Evolutionary conservation across 2,797 vertebrate species (phyloP), one percentile per base, ranked within the genome.

Genomic region (Oreortyx pictus): DNA sequence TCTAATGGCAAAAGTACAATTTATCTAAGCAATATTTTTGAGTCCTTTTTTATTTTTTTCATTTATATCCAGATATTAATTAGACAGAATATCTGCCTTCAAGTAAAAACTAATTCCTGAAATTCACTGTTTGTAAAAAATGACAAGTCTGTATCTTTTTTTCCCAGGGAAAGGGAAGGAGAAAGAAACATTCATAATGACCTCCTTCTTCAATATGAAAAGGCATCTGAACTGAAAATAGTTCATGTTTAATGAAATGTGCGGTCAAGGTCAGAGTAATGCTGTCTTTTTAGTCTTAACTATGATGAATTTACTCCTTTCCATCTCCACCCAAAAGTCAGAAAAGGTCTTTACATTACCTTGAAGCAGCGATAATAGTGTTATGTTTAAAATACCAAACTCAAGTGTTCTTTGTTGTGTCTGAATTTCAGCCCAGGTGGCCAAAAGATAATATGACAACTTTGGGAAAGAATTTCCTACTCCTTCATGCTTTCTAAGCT

Each of bases 121-220:
- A 62, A 72, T 35, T 92, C 23, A 3, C 47, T 77, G 86, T 90
- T 71, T 73, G 16, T 72, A 57, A 94, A 57, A 82, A 96, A 59
- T 54, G 86, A 49, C 8, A 90, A 59, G 9, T 72, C 11, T 47
- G 86, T 67, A 61, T 20, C 60, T 44, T 52, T 37, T 72, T 82
- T 39, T 61, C 76, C 76, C 24, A 27, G 41, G 35, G 89, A 62
- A 54, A 66, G 11, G 57, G 41, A 37, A 7, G 54, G 49, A 14
- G 57, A 9, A 95, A 67, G 27, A 84, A 84, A 82, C 82, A 82
- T 78, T 93, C 31, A 68, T 52, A 37, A 65, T 52, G 57, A 95
- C 54, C 57, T 88, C 19, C 19, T 90, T 9, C 52, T 95, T 95
- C 92, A 68, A 80, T 90, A 82, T 52, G 64, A 93, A 96, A 97